Evolutionary conservation across 2,888 invertebrate genomes (phyloP).

Genomic region (Drosophila multiciliata): DNA sequence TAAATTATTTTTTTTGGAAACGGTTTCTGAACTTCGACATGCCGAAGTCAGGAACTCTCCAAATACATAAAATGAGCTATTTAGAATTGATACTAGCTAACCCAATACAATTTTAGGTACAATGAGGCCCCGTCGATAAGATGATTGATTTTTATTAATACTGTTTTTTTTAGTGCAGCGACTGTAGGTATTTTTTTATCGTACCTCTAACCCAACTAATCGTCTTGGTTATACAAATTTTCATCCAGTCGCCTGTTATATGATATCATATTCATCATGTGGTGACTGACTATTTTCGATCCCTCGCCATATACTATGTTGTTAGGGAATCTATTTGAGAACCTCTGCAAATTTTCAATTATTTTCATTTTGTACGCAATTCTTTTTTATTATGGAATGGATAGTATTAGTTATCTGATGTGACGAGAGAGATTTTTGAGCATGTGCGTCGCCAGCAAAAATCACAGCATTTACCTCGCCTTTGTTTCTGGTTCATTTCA

Average conservation of each 20-base stretch:
- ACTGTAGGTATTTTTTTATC: background rate
- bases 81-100: slow-evolving; percentile 23
- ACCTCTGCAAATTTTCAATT: slow-evolving; percentile 61
- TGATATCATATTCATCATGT: slow-evolving; percentile 14
- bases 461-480: background rate
- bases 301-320: slow-evolving; percentile 72
- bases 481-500: background rate
- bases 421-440: background rate
- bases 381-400: background rate
- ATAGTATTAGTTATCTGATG: slow-evolving; percentile 10
- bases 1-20: background rate
- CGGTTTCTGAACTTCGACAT: background rate
- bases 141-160: slow-evolving; percentile 36
- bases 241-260: slow-evolving; percentile 63
- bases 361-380: background rate
- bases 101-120: slow-evolving; percentile 6
- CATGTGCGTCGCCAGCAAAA: background rate
- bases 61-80: slow-evolving; percentile 14
- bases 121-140: slow-evolving; percentile 18
- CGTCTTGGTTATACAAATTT: slow-evolving; percentile 72
- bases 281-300: slow-evolving; percentile 65
- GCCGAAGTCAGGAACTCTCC: slow-evolving; percentile 17
- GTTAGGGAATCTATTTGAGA: slow-evolving; percentile 40
- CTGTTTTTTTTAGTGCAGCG: slow-evolving; percentile 20
- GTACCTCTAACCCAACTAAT: slow-evolving; percentile 50